A percentile compares a stretch with the other conserved stretches of the same genome.
Evolutionary conservation across 1,140 invertebrate genomes (phyloP).

Genomic region (Saxidomus purpurata): DNA sequence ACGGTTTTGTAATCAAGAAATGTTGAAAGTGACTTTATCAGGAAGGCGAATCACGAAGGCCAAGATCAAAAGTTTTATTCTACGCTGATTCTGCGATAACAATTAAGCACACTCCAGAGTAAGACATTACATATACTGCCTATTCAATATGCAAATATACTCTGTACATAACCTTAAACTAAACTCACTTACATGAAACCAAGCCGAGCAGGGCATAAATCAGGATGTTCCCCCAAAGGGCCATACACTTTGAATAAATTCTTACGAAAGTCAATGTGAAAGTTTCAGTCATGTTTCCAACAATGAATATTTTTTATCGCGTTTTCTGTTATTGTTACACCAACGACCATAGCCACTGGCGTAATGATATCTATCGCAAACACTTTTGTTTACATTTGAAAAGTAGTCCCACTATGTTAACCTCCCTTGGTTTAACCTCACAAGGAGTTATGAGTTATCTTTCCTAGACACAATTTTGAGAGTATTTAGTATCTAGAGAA

Average conservation of each 20-base stretch:
- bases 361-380: neutral
- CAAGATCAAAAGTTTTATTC: constrained; percentile 37
- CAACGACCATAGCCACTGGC: neutral
- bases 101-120: constrained; percentile 35
- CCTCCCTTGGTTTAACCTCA: neutral
- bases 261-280: too few relatives aligned
- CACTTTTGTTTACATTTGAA: constrained; percentile 15
- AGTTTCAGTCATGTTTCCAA: neutral
- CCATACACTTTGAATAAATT: too few relatives aligned
- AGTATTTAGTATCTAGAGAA: too few relatives aligned
- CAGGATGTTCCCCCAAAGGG: neutral
- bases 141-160: constrained; percentile 24
- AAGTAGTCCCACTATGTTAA: neutral
- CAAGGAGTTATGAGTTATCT: neutral
- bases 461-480: too few relatives aligned
- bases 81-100: constrained; percentile 29
- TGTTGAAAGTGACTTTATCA: constrained; percentile 43
- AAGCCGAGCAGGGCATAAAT: neutral
- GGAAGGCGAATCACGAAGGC: constrained; percentile 32
- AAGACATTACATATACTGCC: neutral
- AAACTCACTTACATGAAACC: neutral
- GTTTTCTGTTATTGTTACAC: neutral
- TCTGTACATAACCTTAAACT: neutral
- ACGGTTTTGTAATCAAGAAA: constrained; percentile 51
- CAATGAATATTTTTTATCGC: neutral